phyloP scores from a whole-genome alignment of 64 coral and sea anemone species.

The Actinia tenebrosa region DNA sequence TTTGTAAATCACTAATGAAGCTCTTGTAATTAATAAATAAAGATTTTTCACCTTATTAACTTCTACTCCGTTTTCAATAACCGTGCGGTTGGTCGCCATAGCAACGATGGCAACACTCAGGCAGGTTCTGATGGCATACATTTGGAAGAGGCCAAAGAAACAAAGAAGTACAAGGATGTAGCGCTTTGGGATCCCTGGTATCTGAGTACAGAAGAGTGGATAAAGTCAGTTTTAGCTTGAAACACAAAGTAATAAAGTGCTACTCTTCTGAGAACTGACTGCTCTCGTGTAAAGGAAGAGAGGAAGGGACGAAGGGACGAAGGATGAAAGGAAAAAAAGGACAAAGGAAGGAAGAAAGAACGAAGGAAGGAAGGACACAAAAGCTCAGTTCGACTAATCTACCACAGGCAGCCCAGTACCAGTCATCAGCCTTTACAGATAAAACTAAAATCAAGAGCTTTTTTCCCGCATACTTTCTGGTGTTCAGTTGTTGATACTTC shows the following conservation, averaged over 20 bases:
- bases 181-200: conserved; percentile 44
- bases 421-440: too few relatives aligned
- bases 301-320: too few relatives aligned
- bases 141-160: conserved; percentile 62
- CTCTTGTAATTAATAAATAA: too few relatives aligned
- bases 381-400: too few relatives aligned
- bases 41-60: conserved; percentile 30
- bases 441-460: neutral
- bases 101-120: conserved; percentile 70
- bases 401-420: too few relatives aligned
- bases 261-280: too few relatives aligned
- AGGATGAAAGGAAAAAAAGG: too few relatives aligned
- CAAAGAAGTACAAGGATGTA: conserved; percentile 48
- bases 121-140: conserved; percentile 69
- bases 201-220: neutral
- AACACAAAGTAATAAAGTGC: too few relatives aligned
- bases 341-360: too few relatives aligned
- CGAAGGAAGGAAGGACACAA: too few relatives aligned
- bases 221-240: neutral
- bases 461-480: neutral
- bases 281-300: too few relatives aligned
- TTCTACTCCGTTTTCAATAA: conserved; percentile 11
- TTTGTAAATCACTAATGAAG: too few relatives aligned
- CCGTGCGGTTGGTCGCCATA: conserved; percentile 43
- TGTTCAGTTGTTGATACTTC: neutral